A percentile compares a stretch with the other conserved stretches of the same genome.
Evolutionary conservation across 1,140 invertebrate species (phyloP).

Genomic region (Drosophila nikananu): DNA sequence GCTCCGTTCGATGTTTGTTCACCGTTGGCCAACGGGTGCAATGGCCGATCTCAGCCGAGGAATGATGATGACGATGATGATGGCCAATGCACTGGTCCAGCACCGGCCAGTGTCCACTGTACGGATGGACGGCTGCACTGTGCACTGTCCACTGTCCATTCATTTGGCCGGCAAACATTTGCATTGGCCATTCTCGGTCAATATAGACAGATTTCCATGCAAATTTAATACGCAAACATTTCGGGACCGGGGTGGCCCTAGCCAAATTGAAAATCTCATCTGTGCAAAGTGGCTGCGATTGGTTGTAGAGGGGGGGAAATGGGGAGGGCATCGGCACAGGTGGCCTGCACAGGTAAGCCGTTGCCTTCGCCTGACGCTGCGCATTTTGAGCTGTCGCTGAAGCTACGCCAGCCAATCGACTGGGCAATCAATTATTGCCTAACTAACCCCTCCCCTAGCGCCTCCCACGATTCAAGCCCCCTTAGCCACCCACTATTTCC

Average conservation of each 20-base stretch:
- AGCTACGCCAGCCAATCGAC: constrained; percentile 64
- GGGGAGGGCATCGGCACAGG: constrained; percentile 4
- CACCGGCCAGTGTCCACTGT: constrained; percentile 30
- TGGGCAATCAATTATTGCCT: constrained; percentile 81
- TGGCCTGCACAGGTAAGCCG: constrained; percentile 14
- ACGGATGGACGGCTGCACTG: constrained; percentile 15
- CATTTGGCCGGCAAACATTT: constrained; percentile 82
- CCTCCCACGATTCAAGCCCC: not conserved
- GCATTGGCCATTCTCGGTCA: constrained; percentile 84
- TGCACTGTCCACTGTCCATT: constrained; percentile 56
- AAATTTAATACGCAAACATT: constrained; percentile 85
- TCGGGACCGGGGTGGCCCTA: constrained; percentile 64
- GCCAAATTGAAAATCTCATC: constrained; percentile 85
- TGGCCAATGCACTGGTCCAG: constrained; percentile 50
- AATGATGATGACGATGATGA: constrained; percentile 15
- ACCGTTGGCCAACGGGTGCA: constrained; percentile 51
- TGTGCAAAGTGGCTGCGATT: constrained; percentile 66
- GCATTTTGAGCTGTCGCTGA: constrained; percentile 55
- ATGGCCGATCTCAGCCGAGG: constrained; percentile 43
- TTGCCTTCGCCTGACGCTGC: constrained; percentile 39
- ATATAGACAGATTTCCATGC: constrained; percentile 85
- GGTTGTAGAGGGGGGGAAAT: not conserved
- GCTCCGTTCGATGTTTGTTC: constrained; percentile 30
- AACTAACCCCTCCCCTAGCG: constrained; percentile 25
- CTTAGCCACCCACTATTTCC: constrained; percentile 5